Conservation (phyloP, 64 coral and sea anemone species). For the Montipora foliosa region DNA sequence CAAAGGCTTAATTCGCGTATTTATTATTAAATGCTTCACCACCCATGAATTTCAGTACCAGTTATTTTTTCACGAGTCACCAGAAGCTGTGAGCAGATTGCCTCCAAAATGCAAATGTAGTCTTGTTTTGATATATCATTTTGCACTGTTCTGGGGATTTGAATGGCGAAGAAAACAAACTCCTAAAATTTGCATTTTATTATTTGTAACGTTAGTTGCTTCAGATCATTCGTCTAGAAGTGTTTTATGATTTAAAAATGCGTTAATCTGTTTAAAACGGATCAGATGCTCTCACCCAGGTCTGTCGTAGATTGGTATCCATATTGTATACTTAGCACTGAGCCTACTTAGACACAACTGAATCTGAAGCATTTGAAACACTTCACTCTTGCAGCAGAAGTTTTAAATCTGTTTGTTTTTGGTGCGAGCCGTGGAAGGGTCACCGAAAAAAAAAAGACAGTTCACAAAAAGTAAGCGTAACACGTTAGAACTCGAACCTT, state of each 20-base stretch:
- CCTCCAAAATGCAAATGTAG: neutral
- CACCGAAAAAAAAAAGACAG: neutral
- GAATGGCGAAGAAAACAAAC: neutral
- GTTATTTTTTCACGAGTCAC: neutral
- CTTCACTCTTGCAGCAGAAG: neutral
- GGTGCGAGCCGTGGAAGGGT: too few species aligned
- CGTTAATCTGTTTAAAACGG: neutral
- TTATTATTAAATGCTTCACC: neutral
- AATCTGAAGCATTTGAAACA: neutral
- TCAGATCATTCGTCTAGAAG: neutral
- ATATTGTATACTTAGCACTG: neutral
- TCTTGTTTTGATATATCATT: constrained; percentile 1
- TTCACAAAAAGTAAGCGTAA: neutral
- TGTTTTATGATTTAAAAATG: neutral
- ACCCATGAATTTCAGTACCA: neutral
- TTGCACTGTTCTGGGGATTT: neutral
- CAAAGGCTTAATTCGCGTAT: neutral
- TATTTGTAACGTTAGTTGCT: too few species aligned
- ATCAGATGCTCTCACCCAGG: too few species aligned
- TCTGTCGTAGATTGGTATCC: neutral
- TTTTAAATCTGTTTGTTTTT: too few species aligned
- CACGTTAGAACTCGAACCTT: too few species aligned
- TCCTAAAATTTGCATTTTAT: too few species aligned
- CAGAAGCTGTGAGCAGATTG: too few species aligned
- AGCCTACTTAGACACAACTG: neutral